Evolutionary conservation across 2,888 invertebrate genomes (phyloP).

Genomic region (Philhelius pedissequus): DNA sequence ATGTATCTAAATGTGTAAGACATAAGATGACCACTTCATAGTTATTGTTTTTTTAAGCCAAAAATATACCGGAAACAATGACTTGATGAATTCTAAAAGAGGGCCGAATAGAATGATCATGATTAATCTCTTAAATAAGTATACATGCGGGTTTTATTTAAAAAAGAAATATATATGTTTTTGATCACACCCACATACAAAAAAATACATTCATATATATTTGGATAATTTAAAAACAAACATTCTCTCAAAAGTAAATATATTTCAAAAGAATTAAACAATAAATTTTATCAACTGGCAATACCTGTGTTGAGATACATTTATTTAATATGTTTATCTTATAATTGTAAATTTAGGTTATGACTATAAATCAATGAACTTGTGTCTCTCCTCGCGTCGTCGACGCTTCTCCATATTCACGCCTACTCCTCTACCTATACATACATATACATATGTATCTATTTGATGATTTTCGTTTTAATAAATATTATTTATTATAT

Average conservation of each 20-base stretch:
- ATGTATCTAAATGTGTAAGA: too few species aligned
- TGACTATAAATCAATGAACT: slow-evolving; percentile 67
- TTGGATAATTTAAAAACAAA: not conserved
- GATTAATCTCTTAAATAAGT: slow-evolving; percentile 45
- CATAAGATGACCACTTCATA: slow-evolving; percentile 52
- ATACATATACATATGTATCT: too few species aligned
- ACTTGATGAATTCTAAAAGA: slow-evolving; percentile 40
- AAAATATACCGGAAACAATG: slow-evolving; percentile 63
- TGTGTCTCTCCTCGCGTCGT: too few species aligned
- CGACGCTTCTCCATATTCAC: not conserved
- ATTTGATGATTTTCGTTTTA: slow-evolving; percentile 3
- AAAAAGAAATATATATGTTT: not conserved
- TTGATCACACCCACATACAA: slow-evolving; percentile 3
- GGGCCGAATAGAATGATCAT: not conserved
- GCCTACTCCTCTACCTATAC: not conserved
- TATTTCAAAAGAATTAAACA: slow-evolving; percentile 63
- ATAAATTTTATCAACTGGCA: slow-evolving; percentile 62
- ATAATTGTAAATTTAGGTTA: slow-evolving; percentile 63
- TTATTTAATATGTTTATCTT: slow-evolving; percentile 47
- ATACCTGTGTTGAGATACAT: slow-evolving; percentile 18
- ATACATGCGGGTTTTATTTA: slow-evolving; percentile 39
- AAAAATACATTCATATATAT: too few species aligned
- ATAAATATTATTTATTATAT: slow-evolving; percentile 41
- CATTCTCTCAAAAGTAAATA: not conserved
- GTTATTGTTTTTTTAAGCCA: slow-evolving; percentile 60